Percentiles rank a stretch among this genome's conserved stretches.
These are phyloP conservation scores for Campoplex capitator DNA, from an alignment of 2,888 invertebrate genomes.

Conservation along the genomic window DNA sequence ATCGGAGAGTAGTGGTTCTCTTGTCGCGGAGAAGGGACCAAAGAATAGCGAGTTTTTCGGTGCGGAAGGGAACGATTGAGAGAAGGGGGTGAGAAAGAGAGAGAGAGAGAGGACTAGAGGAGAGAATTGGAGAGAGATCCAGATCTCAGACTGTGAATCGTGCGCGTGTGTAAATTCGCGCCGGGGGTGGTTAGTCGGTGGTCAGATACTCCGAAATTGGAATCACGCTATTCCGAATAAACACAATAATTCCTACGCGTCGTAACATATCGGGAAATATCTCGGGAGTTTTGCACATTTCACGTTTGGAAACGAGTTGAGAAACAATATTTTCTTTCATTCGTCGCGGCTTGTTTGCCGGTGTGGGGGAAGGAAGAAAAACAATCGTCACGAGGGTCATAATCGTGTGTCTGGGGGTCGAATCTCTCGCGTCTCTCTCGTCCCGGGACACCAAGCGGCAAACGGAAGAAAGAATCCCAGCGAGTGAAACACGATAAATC, in stretches of 20 bases:
- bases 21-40: slow-evolving; percentile 36
- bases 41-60: slow-evolving; percentile 40
- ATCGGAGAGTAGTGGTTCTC: slow-evolving; percentile 22
- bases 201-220: slow-evolving; percentile 46
- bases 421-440: slow-evolving; percentile 38
- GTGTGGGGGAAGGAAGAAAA: slow-evolving; percentile 31
- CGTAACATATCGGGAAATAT: background rate
- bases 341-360: slow-evolving; percentile 35
- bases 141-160: slow-evolving; percentile 49
- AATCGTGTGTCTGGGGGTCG: slow-evolving; percentile 42
- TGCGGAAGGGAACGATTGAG: slow-evolving; percentile 16
- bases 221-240: slow-evolving; percentile 39
- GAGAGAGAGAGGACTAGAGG: slow-evolving; percentile 18
- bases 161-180: slow-evolving; percentile 79
- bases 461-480: slow-evolving; percentile 24
- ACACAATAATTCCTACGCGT: slow-evolving; percentile 27
- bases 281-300: background rate
- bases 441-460: slow-evolving; percentile 50
- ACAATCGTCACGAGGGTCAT: slow-evolving; percentile 55
- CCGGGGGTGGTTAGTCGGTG: slow-evolving; percentile 79
- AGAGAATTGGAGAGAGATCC: slow-evolving; percentile 45
- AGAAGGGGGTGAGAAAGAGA: slow-evolving; percentile 23
- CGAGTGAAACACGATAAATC: background rate
- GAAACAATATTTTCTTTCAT: slow-evolving; percentile 35
- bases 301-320: background rate